These are phyloP conservation scores for Kryptopterus vitreolus DNA, from an alignment of 2,797 vertebrate genomes.

Conservation along the genomic window DNA sequence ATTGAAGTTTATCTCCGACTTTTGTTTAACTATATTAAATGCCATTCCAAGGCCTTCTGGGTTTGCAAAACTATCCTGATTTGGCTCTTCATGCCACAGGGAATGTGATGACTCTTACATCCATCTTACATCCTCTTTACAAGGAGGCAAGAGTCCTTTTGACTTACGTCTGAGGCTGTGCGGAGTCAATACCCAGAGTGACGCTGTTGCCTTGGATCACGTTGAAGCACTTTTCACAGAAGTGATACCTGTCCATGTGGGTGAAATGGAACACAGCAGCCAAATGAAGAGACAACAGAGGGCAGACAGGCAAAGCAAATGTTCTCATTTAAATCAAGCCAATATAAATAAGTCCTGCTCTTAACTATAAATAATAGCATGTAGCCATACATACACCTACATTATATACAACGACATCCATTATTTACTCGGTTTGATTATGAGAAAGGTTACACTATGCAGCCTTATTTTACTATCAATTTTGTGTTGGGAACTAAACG, in stretches of 20 bases:
- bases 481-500: not conserved
- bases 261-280: constrained; percentile 64
- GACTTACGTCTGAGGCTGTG: constrained; percentile 96
- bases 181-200: constrained; percentile 39
- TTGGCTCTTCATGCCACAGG: not conserved
- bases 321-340: not conserved
- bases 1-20: not conserved
- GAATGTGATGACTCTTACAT: not conserved
- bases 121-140: not conserved
- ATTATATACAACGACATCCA: no score
- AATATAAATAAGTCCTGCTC: not conserved
- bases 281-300: constrained; percentile 48
- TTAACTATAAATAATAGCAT: not conserved
- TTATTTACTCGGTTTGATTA: not conserved
- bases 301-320: constrained; percentile 36
- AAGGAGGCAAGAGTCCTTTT: no score
- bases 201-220: constrained; percentile 68
- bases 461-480: not conserved
- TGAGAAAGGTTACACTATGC: not conserved
- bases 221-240: constrained; percentile 91
- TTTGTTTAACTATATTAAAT: not conserved
- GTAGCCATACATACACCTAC: not conserved
- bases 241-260: constrained; percentile 90
- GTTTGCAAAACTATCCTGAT: not conserved
- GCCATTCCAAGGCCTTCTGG: not conserved